These are phyloP conservation scores for Strongylocentrotus purpuratus DNA, from an alignment of 35 echinoderm and acorn worm genomes.

Conservation along the genomic window DNA sequence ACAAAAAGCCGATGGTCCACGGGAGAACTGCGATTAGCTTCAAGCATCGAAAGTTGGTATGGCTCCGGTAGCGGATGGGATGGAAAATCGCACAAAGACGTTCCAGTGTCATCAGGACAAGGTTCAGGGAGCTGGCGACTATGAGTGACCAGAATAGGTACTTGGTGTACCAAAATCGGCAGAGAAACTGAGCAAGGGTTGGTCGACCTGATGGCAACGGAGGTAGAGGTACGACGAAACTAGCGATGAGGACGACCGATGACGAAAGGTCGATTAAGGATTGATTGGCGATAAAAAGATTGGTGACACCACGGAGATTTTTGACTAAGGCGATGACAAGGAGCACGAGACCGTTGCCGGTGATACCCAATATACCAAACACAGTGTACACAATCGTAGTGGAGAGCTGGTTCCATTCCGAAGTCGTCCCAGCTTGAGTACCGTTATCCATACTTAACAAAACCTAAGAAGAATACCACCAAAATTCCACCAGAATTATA, in stretches of 20 bases:
- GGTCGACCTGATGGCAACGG: neutral
- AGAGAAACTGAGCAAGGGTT: slow-evolving; percentile 52
- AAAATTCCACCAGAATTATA: too few species aligned
- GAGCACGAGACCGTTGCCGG: slow-evolving; percentile 52
- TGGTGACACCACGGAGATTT: slow-evolving; percentile 41
- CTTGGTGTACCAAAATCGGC: slow-evolving; percentile 60
- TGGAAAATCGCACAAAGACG: slow-evolving; percentile 64
- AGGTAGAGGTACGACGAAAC: slow-evolving; percentile 37
- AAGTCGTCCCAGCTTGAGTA: neutral
- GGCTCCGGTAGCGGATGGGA: slow-evolving; percentile 55
- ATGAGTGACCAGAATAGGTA: slow-evolving; percentile 70
- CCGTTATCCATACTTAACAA: neutral
- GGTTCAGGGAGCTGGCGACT: slow-evolving; percentile 62
- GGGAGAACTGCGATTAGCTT: neutral
- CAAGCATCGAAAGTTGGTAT: neutral
- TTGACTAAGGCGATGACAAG: slow-evolving; percentile 37
- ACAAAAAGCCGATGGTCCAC: neutral
- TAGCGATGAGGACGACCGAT: slow-evolving; percentile 53
- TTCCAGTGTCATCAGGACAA: slow-evolving; percentile 69
- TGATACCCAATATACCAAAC: slow-evolving; percentile 42
- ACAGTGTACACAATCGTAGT: neutral
- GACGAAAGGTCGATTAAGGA: slow-evolving; percentile 69
- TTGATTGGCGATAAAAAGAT: slow-evolving; percentile 80
- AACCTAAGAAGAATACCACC: neutral
- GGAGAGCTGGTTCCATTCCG: neutral